Evolutionary conservation across 2,113 vertebrate genomes (phyloP).

Genomic region (rat (Rattus norvegicus)): DNA sequence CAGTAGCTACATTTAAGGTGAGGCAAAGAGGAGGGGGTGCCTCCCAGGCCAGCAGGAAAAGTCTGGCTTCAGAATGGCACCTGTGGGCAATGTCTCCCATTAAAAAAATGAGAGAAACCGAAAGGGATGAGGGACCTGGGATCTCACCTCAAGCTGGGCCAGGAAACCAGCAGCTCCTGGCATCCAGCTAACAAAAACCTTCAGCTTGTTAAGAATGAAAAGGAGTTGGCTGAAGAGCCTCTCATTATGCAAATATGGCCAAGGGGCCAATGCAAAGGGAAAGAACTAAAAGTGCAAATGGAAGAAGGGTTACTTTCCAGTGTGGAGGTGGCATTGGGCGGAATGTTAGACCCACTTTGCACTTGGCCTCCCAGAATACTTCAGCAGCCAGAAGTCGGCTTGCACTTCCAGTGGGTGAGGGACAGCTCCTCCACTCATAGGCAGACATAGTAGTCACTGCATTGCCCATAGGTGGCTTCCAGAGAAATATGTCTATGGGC

Average conservation of each 20-base stretch:
- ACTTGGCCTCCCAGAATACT: neutral
- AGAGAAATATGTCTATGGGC: neutral
- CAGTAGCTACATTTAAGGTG: neutral
- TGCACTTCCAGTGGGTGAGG: neutral
- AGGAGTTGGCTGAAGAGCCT: neutral
- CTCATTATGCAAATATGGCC: slow-evolving; percentile 11
- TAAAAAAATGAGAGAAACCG: neutral
- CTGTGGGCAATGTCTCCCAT: neutral
- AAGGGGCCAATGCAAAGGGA: neutral
- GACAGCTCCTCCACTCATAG: neutral
- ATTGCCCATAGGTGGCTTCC: neutral
- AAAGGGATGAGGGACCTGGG: neutral
- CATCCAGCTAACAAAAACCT: slow-evolving; percentile 35
- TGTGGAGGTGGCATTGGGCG: neutral
- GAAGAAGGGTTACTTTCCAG: neutral
- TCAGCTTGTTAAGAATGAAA: slow-evolving; percentile 13
- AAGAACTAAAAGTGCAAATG: neutral
- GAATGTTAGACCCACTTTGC: neutral
- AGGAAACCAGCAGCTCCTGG: slow-evolving; percentile 7
- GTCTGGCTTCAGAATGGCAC: neutral
- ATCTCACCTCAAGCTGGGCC: neutral
- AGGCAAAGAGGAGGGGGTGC: neutral
- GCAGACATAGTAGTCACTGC: neutral
- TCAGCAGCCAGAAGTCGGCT: neutral
- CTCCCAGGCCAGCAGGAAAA: neutral